Percentiles rank a stretch among this genome's conserved stretches.
Conservation (phyloP, 2,888 invertebrate species). For the Lasioglossum oenotherae region DNA sequence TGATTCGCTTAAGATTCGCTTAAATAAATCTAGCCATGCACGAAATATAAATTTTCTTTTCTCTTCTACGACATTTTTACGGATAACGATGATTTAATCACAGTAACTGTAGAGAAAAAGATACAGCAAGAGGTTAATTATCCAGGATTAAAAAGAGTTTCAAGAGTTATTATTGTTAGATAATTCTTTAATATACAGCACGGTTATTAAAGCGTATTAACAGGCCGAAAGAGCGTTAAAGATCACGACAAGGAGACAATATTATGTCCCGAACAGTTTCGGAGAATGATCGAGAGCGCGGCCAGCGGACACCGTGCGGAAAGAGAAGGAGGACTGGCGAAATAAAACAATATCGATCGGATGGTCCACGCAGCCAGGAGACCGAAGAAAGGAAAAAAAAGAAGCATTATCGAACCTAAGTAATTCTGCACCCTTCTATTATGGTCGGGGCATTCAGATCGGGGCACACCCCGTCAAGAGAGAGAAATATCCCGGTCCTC, state of each 20-base stretch:
- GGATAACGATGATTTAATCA: too few relatives aligned
- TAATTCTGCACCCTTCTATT: constrained; percentile 59
- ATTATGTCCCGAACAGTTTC: not conserved
- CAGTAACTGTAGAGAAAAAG: too few relatives aligned
- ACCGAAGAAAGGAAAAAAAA: constrained; percentile 21
- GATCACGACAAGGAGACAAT: not conserved
- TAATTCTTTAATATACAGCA: not conserved
- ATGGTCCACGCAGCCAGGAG: not conserved
- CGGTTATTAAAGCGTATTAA: not conserved
- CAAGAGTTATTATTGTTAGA: too few relatives aligned
- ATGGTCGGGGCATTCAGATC: constrained; percentile 45
- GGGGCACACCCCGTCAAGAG: constrained; percentile 47
- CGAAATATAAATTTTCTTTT: too few relatives aligned
- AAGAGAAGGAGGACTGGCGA: constrained; percentile 12
- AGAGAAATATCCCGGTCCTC: constrained; percentile 45
- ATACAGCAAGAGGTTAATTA: too few relatives aligned
- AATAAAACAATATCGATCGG: constrained; percentile 56
- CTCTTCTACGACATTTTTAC: too few relatives aligned
- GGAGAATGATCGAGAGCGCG: not conserved
- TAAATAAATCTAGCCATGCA: too few relatives aligned
- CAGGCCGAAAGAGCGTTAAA: not conserved
- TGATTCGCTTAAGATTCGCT: too few relatives aligned
- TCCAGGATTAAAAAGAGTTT: too few relatives aligned
- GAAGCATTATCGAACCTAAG: constrained; percentile 58
- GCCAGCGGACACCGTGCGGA: not conserved